Evolutionary conservation across 2,113 vertebrate species (phyloP).

Genomic region (Pycnonotus jocosus): DNA sequence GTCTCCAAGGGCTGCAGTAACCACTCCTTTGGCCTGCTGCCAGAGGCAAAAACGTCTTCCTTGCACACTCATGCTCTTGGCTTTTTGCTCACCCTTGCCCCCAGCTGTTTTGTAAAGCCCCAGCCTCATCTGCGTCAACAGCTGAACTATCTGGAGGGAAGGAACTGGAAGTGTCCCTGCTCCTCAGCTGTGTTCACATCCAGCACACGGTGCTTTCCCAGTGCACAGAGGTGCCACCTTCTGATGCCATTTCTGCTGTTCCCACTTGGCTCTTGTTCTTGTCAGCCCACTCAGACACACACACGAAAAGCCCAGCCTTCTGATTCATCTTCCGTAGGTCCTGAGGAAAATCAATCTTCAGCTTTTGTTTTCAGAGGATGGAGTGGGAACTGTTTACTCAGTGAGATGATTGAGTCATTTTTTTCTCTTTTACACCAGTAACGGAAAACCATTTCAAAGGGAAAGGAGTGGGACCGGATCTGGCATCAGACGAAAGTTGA

Average conservation of each 20-base stretch:
- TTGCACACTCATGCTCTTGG: neutral
- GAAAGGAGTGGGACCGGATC: neutral
- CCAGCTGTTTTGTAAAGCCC: neutral
- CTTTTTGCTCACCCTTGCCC: neutral
- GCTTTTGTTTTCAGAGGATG: conserved; percentile 4
- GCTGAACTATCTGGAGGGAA: neutral
- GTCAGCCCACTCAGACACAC: neutral
- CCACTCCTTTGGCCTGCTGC: neutral
- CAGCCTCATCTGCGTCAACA: neutral
- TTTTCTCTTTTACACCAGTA: neutral
- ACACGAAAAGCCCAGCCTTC: neutral
- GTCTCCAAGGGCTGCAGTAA: neutral
- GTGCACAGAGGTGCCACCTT: neutral
- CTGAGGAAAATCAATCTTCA: neutral
- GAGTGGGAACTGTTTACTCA: conserved; percentile 42
- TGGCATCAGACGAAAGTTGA: neutral
- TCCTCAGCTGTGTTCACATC: neutral
- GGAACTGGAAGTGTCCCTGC: neutral
- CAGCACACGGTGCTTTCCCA: neutral
- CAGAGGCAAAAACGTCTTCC: neutral
- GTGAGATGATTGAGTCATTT: neutral
- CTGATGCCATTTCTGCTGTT: neutral
- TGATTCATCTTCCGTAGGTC: neutral
- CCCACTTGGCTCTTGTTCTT: neutral
- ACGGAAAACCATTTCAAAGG: conserved; percentile 34